Evolutionary conservation across 2,888 invertebrate genomes (phyloP), one percentile per base, ranked within the genome.

Genomic region (Drosophila rellima): DNA sequence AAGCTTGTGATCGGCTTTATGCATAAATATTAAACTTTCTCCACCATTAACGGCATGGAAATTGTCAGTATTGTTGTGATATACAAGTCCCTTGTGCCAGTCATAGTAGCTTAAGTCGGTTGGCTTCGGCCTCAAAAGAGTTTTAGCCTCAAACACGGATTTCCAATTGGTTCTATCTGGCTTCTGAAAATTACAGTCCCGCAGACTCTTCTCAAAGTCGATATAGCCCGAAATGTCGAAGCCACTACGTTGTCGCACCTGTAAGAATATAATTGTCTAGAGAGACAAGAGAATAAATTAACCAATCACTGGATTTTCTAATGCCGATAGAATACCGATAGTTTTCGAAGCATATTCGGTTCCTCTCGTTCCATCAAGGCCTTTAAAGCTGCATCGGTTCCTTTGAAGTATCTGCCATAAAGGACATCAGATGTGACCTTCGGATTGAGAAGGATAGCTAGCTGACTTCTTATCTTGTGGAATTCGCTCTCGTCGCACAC

Each of bases 211-310:
- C n/a, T 66, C 42, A 31, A 5, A 78, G 39, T 76, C 78, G 0
- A 76, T 78, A 23, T 76, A 78, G 2, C 76, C 78, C 6, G 78
- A 73, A 0, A 76, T 57, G 18, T 76, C 78, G 20, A 76, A 78
- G 1, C 76, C 76, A 23, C 45, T 73, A 0, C 70, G 62, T 39
- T 37, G 59, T 0, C 62, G 74, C 2, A 77, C 40, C 54, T 78
- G 76, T 20, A 78, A 1, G 31, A 69, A 76, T 7, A 76, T 78
- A 26, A 76, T 76, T 8, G 76, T 76, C 76, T 76, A 33, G 2
- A 18, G 29, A 15, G n/a, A 17, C 17, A 35, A 3, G n/a, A 2
- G 2, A 15, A 4, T 7, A 5, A 35, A 11, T 39, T 40, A 13
- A 13, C 11, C 8, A 15, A 17, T 17, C 2, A 7, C 2, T 45